phyloP scores from a whole-genome alignment of 2,888 invertebrate species.

The Epiblema foenella region DNA sequence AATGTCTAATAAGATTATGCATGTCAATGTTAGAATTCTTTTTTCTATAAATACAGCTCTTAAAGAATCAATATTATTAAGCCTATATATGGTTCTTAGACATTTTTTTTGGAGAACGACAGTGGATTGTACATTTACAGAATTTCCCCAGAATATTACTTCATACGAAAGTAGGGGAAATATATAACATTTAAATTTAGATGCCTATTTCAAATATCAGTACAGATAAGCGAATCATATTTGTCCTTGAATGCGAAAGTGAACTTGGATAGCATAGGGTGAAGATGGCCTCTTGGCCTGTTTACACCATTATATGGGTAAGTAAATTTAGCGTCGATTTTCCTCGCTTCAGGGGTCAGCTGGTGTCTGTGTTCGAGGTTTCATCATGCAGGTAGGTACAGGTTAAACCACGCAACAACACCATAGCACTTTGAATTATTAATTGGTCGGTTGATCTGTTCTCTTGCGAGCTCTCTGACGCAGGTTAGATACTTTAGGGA shows the following conservation, averaged over 20 bases:
- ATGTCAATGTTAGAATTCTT: too few relatives aligned
- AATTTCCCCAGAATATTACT: too few relatives aligned
- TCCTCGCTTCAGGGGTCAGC: not conserved
- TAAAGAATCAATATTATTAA: too few relatives aligned
- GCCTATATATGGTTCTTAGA: too few relatives aligned
- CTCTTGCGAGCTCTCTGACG: constrained; percentile 60
- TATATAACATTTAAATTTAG: constrained; percentile 4
- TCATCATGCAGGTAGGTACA: constrained; percentile 13
- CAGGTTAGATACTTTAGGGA: constrained; percentile 57
- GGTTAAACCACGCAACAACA: constrained; percentile 25
- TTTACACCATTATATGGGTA: not conserved
- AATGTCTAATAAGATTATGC: too few relatives aligned
- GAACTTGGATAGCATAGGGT: not conserved
- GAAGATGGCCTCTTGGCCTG: not conserved
- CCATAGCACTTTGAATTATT: constrained; percentile 17
- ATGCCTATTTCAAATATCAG: constrained; percentile 12
- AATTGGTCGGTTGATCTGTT: constrained; percentile 23
- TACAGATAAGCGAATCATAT: constrained; percentile 9
- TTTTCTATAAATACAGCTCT: too few relatives aligned
- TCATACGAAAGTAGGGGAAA: too few relatives aligned
- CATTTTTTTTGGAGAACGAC: too few relatives aligned
- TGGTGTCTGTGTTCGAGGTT: not conserved
- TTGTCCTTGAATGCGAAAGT: constrained; percentile 15
- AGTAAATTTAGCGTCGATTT: not conserved
- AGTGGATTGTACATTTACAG: too few relatives aligned